These are phyloP conservation scores for Drosophila setosimentum DNA, from an alignment of 2,888 invertebrate genomes.

Conservation along the genomic window DNA sequence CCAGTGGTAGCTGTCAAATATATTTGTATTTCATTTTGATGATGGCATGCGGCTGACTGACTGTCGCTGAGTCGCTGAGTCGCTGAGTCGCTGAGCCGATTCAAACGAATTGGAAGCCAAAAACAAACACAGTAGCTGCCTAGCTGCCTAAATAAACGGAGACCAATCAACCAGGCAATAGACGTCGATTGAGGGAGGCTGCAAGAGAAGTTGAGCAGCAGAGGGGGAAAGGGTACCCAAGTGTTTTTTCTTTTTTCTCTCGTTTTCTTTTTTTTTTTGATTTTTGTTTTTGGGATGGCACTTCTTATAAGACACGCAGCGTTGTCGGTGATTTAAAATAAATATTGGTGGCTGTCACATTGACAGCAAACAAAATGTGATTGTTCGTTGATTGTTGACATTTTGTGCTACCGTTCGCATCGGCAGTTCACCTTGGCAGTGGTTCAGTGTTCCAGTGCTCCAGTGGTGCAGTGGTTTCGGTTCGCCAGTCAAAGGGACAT, in stretches of 20 bases:
- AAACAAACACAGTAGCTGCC: constrained; percentile 73
- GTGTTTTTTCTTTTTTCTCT: neutral
- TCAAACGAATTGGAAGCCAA: constrained; percentile 75
- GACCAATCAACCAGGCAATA: constrained; percentile 59
- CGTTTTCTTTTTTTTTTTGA: neutral
- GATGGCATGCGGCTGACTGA: constrained; percentile 79
- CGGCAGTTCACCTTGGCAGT: constrained; percentile 30
- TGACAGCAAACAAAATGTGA: constrained; percentile 81
- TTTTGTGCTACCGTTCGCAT: constrained; percentile 72
- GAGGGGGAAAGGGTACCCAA: constrained; percentile 3
- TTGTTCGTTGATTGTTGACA: constrained; percentile 82
- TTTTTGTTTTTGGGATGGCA: constrained; percentile 27
- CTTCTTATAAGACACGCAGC: constrained; percentile 55
- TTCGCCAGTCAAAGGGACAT: constrained; percentile 60
- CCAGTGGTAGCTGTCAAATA: constrained; percentile 80
- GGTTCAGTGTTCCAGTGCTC: constrained; percentile 4
- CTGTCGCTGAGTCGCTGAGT: constrained; percentile 46
- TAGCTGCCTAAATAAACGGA: constrained; percentile 76
- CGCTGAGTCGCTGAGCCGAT: constrained; percentile 49
- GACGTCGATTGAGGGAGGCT: constrained; percentile 5
- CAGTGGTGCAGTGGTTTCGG: constrained; percentile 7
- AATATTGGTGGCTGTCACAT: constrained; percentile 81
- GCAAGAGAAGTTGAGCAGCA: neutral
- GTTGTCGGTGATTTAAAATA: constrained; percentile 78
- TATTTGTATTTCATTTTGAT: constrained; percentile 82